Conservation (phyloP, 1,140 invertebrate species). For the Drosophila prosaltans region DNA sequence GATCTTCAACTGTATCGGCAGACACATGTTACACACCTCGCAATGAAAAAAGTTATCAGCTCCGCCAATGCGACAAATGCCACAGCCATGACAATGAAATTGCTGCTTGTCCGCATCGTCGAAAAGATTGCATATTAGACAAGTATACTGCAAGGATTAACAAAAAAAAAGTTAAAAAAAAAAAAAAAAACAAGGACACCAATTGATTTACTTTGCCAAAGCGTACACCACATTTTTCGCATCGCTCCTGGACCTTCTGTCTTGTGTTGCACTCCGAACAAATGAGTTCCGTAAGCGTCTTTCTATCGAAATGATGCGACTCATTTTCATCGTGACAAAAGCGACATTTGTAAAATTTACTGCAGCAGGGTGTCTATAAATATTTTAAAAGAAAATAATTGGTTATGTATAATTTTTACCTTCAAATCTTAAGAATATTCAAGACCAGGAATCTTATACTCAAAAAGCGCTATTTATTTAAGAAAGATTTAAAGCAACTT, state of each 20-base stretch:
- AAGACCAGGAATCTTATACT: slow-evolving; percentile 30
- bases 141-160: slow-evolving; percentile 88
- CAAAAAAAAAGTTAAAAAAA: slow-evolving; percentile 11
- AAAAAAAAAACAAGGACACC: slow-evolving; percentile 14
- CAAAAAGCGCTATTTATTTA: slow-evolving; percentile 39
- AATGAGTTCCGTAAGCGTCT: slow-evolving; percentile 91
- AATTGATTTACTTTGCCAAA: slow-evolving; percentile 87
- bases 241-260: slow-evolving; percentile 91
- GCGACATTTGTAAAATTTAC: slow-evolving; percentile 93
- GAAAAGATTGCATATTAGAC: slow-evolving; percentile 93
- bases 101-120: slow-evolving; percentile 94
- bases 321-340: slow-evolving; percentile 95
- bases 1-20: slow-evolving; percentile 89
- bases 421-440: neutral
- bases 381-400: slow-evolving; percentile 20
- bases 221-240: slow-evolving; percentile 88
- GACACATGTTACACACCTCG: slow-evolving; percentile 93
- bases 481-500: neutral
- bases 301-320: slow-evolving; percentile 91
- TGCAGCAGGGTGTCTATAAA: slow-evolving; percentile 92
- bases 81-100: slow-evolving; percentile 94
- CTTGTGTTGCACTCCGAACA: slow-evolving; percentile 91
- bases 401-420: neutral
- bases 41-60: slow-evolving; percentile 94
- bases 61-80: slow-evolving; percentile 94